phyloP scores from a whole-genome alignment of 2,797 vertebrate genomes.

The Rhynchonycteris naso region DNA sequence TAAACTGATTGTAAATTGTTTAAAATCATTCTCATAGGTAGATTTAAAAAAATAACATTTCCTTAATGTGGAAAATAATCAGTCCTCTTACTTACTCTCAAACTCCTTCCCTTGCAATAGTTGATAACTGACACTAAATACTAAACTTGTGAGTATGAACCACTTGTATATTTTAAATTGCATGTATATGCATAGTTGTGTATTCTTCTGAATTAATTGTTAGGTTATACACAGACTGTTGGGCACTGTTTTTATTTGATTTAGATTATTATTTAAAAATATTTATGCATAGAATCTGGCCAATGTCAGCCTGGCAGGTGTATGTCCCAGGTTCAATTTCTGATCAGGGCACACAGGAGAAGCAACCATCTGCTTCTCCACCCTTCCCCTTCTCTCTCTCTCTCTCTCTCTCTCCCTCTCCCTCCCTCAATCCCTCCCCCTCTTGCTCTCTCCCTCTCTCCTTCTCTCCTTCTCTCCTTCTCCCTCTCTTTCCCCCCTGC shows the following conservation, averaged over 20 bases:
- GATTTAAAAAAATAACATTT: conserved; percentile 45
- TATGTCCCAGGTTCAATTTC: too few relatives aligned
- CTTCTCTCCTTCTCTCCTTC: too few relatives aligned
- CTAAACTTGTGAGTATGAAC: neutral
- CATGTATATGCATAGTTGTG: neutral
- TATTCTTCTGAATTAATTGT: neutral
- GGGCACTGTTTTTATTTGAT: neutral
- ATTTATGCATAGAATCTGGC: too few relatives aligned
- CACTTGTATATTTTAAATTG: conserved; percentile 10
- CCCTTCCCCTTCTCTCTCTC: too few relatives aligned
- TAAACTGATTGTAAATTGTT: conserved; percentile 60
- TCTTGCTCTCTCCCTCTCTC: too few relatives aligned
- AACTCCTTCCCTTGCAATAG: conserved; percentile 63
- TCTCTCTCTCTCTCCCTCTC: too few relatives aligned
- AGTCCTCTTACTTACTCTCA: conserved; percentile 46
- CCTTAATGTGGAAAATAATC: neutral
- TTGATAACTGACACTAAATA: conserved; percentile 58
- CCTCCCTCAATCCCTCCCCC: too few relatives aligned
- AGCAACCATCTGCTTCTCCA: too few relatives aligned
- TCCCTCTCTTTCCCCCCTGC: too few relatives aligned
- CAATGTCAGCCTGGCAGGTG: too few relatives aligned
- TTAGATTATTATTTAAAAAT: conserved; percentile 16
- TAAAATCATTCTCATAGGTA: conserved; percentile 56
- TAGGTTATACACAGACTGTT: neutral
- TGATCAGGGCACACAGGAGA: too few relatives aligned